Percentiles rank a stretch among this genome's conserved stretches.
Conservation (phyloP, 2,888 invertebrate genomes). For the Perdita meconis region DNA sequence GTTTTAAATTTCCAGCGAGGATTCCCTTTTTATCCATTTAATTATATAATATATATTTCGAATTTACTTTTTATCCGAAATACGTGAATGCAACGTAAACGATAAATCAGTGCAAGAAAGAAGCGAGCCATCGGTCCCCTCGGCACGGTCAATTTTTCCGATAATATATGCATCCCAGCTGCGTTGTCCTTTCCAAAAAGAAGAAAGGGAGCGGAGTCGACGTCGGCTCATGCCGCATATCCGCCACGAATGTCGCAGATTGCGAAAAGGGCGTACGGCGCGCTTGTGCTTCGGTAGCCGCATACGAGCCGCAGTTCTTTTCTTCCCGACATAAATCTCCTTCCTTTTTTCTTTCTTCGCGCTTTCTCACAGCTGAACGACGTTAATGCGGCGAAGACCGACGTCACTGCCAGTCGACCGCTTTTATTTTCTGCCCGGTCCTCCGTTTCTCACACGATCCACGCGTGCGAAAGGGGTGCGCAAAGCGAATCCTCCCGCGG, state of each 20-base stretch:
- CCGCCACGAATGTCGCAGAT: constrained; percentile 59
- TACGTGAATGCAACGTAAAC: not conserved
- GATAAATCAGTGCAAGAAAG: not conserved
- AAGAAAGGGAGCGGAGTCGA: constrained; percentile 12
- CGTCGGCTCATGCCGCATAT: constrained; percentile 37
- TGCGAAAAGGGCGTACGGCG: constrained; percentile 54
- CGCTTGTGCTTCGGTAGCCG: constrained; percentile 61
- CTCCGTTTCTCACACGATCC: constrained; percentile 66
- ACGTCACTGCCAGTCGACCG: constrained; percentile 62
- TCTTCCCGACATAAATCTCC: constrained; percentile 66
- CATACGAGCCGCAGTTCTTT: constrained; percentile 56
- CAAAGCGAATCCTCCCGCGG: constrained; percentile 54
- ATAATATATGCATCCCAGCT: constrained; percentile 8
- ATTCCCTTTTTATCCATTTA: not conserved
- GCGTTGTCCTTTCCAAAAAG: constrained; percentile 9
- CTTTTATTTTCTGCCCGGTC: constrained; percentile 67
- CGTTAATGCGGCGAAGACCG: constrained; percentile 56
- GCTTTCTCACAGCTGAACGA: constrained; percentile 65
- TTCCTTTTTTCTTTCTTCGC: constrained; percentile 51
- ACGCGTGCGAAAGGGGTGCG: constrained; percentile 37
- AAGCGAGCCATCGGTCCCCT: not conserved
- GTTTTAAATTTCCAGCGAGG: not conserved
- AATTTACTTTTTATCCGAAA: not conserved
- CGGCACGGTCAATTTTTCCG: not conserved
- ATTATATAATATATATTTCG: not conserved